Evolutionary conservation across 2,113 vertebrate genomes (phyloP), one percentile per base, ranked within the genome.

Genomic region (mouse (Mus musculus)): DNA sequence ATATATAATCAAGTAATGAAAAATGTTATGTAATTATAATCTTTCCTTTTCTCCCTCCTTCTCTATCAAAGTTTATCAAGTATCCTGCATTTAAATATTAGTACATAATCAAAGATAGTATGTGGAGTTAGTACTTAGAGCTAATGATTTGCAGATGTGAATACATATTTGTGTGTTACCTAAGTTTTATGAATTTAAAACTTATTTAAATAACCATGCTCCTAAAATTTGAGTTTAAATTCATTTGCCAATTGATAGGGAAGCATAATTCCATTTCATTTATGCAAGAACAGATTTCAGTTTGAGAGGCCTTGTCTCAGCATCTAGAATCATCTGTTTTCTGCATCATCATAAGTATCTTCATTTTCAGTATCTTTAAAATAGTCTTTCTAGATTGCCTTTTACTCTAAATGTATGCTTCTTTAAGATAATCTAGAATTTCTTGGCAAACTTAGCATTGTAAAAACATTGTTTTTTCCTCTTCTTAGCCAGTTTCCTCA

Each of bases 401-500:
- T 46, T 59, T 73, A 49, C 63, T 90, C 72, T 95, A 86, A 90
- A 92, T 86, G 89, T 90, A 3, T 90, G 16, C 95, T 89, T 36
- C 87, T 96, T 97, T 96, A 61, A 94, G 36, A 96, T 90, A 73
- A 17, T 87, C 95, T 90, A 95, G 96, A 95, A 97, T 73, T 71
- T 95, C 95, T 97, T 94, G 86, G 88, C 84, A 36, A 88, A 1
- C 94, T 97, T 95, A 97, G 85, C 90, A 28, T 94, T 89, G 26
- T 92, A 93, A 97, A 98, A 98, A 59, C 81, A 63, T 86, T 92
- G 95, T 59, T 95, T 98, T 97, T 94, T 65, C 94, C 88, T 91
- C 95, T 96, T 84, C 88, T 93, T 94, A 95, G 96, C 97, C 97
- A 77, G 95, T 90, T 98, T 97, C 56, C 75, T 97, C 88, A 91